Evolutionary conservation across 2,888 invertebrate species (phyloP), one percentile per base, ranked within the genome.

Genomic region (Heteromyza rotundicornis): DNA sequence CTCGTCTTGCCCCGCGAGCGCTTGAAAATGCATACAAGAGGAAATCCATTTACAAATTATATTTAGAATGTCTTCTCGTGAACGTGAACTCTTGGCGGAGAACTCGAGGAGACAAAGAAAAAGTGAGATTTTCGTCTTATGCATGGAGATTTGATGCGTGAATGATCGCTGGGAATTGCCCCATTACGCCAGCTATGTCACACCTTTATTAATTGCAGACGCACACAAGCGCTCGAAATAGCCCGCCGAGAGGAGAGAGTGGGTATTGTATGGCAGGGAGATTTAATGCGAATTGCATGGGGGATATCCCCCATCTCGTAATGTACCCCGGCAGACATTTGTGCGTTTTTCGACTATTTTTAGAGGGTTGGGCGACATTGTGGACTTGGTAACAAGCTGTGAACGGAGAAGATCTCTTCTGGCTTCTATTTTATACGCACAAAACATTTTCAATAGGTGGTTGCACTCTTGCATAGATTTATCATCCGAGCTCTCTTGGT

Each of bases 161-260:
- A 62, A 40, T 57, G 51, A 49, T 53, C 32, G 52, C 53, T 63
- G 62, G 65, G 58, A 67, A 65, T 66, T 68, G 70, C 66, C 64
- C 62, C 66, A 70, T 69, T 69, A 69, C 66, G 65, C 52, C 70
- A 64, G 59, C 70, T 74, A 74, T 76, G 75, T 77, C 69, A 76
- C 79, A 78, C 77, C 74, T 77, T 77, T 76, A 79, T 77, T 77
- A 77, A 77, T 77, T 79, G 79, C 74, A 68, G 71, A 17, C 10
- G 40, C 12, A n/a, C 40, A n/a, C 40, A 3, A n/a, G 27, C 27
- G 27, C 27, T 27, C 7, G 27, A 27, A 27, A 27, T 27, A 27
- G 27, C 5, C 5, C 10, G 27, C 5, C 40, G 40, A n/a, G 40
- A n/a, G 14, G 19, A 40, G 5, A 12, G 17, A 20, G 19, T 47